These are phyloP conservation scores for Hydractinia symbiolongicarpus DNA, from an alignment of 30 jellyfish, hydroid and myxozoan genomes.

Conservation along the genomic window DNA sequence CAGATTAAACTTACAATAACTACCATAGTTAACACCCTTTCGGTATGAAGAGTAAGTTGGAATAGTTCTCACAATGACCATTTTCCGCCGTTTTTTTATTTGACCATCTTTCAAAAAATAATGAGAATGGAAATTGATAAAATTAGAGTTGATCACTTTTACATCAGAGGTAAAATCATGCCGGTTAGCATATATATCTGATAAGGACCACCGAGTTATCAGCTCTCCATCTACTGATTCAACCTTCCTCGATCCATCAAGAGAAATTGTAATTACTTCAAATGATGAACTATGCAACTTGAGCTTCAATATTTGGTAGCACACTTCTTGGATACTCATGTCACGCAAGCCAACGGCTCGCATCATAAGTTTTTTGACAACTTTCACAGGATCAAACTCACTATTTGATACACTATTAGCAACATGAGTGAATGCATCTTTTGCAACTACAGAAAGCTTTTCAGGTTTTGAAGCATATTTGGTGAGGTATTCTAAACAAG, in stretches of 20 bases:
- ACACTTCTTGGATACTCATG: constrained; percentile 55
- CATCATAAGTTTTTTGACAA: constrained; percentile 38
- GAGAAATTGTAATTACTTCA: constrained; percentile 25
- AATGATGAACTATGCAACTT: constrained; percentile 44
- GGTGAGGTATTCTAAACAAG: constrained; percentile 50
- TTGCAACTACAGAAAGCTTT: constrained; percentile 26
- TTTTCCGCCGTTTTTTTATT: constrained; percentile 5
- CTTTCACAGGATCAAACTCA: constrained; percentile 22
- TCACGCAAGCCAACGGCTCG: constrained; percentile 59
- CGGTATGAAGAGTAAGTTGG: constrained; percentile 31
- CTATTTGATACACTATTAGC: constrained; percentile 13
- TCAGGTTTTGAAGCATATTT: constrained; percentile 46
- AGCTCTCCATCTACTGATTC: constrained; percentile 33
- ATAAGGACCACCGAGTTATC: constrained; percentile 4
- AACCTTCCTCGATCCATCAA: constrained; percentile 39
- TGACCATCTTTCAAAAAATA: constrained; percentile 23
- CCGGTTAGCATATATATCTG: constrained; percentile 37
- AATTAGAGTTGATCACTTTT: constrained; percentile 5
- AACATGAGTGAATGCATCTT: constrained; percentile 56
- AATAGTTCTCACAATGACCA: constrained; percentile 10
- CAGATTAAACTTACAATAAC: constrained; percentile 28
- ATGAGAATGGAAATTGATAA: constrained; percentile 28
- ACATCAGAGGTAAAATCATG: constrained; percentile 1
- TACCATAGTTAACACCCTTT: constrained; percentile 22
- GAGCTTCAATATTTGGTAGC: constrained; percentile 43